Evolutionary conservation across 2,888 invertebrate species (phyloP), one percentile per base, ranked within the genome.

Genomic region (Rotaria sp.): DNA sequence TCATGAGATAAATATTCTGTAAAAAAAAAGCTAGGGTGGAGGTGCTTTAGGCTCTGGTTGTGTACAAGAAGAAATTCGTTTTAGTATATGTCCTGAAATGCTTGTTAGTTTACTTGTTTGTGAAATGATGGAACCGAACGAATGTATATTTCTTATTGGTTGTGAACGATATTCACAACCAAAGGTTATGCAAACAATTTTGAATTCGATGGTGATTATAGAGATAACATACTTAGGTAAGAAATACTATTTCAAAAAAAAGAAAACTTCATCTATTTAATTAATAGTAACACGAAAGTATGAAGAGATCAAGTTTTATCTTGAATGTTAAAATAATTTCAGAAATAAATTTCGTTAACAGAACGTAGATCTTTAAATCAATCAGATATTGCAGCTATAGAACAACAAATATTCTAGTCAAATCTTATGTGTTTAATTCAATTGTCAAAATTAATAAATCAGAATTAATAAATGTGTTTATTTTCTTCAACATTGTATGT

Each of bases 41-140:
- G 96, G 96, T 0, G 96, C 96, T 0, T 91, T 96, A 24, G 93
- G 94, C 0, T 92, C 93, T 87, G 96, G 96, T 0, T 95, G 95
- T 90, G 96, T 96, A 0, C 96, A 96, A 91, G 97, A 97, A 91
- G 97, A 97, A 92, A 97, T 97, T 88, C 93, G 96, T 84, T 97
- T 96, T 90, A 93, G 95, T 18, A 95, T 96, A 88, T 96, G 95
- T 89, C 96, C 97, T 0, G 97, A 97, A 91, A 92, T 96, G 88
- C 92, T 97, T 88, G 92, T 95, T 7, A 94, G 95, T 8, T 94
- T 95, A 92, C 92, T 97, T 10, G 94, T 96, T 89, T 94, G 94
- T 0, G 95, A 96, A 91, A 93, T 93, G 24, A 91, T 96, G 88
- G 93, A 93, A 75, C 93, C 94, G 11, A 94, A 94, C 26, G 96